These are phyloP conservation scores for Schrankia costaestrigalis DNA, from an alignment of 2,888 invertebrate genomes.

Conservation along the genomic window DNA sequence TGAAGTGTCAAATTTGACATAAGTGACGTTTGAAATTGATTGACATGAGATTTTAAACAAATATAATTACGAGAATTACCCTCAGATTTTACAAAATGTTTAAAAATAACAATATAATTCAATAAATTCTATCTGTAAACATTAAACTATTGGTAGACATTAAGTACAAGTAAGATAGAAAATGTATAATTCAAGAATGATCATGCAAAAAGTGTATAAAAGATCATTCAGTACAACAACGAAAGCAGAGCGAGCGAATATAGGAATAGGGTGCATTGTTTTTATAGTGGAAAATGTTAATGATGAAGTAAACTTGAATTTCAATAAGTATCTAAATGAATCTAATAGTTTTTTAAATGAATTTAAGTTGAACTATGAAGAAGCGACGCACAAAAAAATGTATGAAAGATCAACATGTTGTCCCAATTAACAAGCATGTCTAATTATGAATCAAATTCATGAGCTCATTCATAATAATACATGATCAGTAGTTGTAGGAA, in stretches of 20 bases:
- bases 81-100: no score
- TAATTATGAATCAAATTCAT: conserved; percentile 5
- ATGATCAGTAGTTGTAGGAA: conserved; percentile 16
- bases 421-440: conserved; percentile 1
- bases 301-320: no score
- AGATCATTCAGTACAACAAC: conserved; percentile 48
- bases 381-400: conserved; percentile 12
- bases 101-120: not conserved
- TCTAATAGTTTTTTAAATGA: no score
- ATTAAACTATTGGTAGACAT: conserved; percentile 17
- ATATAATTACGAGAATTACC: no score
- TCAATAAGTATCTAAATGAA: no score
- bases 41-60: no score
- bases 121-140: conserved; percentile 26
- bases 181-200: conserved; percentile 21
- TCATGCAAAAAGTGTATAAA: conserved; percentile 44
- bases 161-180: conserved; percentile 3
- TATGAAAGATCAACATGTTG: conserved; percentile 2
- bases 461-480: conserved; percentile 6
- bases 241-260: conserved; percentile 56
- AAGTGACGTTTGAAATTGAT: no score
- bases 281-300: conserved; percentile 17
- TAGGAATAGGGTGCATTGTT: conserved; percentile 34
- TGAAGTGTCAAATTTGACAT: no score
- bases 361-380: conserved; percentile 7